Conservation (phyloP, 2,113 vertebrate genomes). For the Bos javanicus region DNA sequence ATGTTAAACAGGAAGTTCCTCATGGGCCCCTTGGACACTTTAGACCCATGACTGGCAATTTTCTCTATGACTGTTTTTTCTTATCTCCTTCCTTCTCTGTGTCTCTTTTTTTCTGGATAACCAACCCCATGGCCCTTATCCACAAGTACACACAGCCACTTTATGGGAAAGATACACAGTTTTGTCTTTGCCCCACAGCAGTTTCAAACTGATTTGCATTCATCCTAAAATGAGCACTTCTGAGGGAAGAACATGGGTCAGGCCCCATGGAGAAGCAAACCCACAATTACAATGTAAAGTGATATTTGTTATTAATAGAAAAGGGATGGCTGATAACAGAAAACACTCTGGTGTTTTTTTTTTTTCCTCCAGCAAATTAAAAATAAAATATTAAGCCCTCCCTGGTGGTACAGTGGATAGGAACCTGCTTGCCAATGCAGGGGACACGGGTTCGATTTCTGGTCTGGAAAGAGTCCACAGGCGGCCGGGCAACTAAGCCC, state of each 20-base stretch:
- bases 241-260: background rate
- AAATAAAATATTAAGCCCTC: background rate
- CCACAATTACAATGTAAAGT: background rate
- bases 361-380: background rate
- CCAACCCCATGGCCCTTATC: background rate
- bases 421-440: background rate
- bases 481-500: accelerated
- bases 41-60: background rate
- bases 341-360: background rate
- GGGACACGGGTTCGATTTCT: background rate
- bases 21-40: background rate
- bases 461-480: background rate
- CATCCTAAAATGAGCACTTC: background rate
- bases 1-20: background rate
- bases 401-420: background rate
- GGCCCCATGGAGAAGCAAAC: background rate
- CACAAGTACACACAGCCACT: background rate
- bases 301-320: background rate
- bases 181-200: background rate
- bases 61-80: background rate
- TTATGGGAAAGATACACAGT: background rate
- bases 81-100: background rate
- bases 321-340: background rate
- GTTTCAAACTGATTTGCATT: background rate
- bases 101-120: background rate